Evolutionary conservation across 2,888 invertebrate genomes (phyloP).

Genomic region (Drosophila testacea): DNA sequence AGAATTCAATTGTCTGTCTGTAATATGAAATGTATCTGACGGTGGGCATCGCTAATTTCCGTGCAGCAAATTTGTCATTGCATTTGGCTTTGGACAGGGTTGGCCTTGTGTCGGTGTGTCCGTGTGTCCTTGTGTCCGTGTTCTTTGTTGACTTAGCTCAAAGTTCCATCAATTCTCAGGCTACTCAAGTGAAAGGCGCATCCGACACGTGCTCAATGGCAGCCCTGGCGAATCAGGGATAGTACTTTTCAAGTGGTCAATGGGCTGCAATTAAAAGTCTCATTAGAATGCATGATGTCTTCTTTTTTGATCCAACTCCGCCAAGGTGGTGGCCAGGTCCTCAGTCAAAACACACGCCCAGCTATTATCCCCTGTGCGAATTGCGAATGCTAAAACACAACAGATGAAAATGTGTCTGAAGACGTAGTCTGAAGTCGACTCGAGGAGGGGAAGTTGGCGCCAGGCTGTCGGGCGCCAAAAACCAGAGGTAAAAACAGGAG

Average conservation of each 20-base stretch:
- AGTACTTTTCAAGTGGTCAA: slow-evolving; percentile 71
- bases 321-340: slow-evolving; percentile 38
- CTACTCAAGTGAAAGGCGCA: slow-evolving; percentile 73
- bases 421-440: slow-evolving; percentile 27
- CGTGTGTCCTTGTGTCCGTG: slow-evolving; percentile 2
- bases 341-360: slow-evolving; percentile 22
- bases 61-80: slow-evolving; percentile 76
- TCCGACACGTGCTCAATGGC: slow-evolving; percentile 70
- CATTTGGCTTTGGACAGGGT: slow-evolving; percentile 51
- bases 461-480: slow-evolving; percentile 83
- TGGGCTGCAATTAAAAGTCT: slow-evolving; percentile 76
- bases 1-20: slow-evolving; percentile 78
- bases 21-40: slow-evolving; percentile 80
- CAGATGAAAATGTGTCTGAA: slow-evolving; percentile 52
- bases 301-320: slow-evolving; percentile 25
- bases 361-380: slow-evolving; percentile 8
- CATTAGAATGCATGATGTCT: slow-evolving; percentile 79
- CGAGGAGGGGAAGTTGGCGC: slow-evolving; percentile 62
- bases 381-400: slow-evolving; percentile 47
- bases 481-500: slow-evolving; percentile 84
- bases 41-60: slow-evolving; percentile 77
- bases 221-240: slow-evolving; percentile 52
- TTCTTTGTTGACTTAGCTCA: slow-evolving; percentile 55
- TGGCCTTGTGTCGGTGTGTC: neutral
- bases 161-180: slow-evolving; percentile 73